Percentiles rank a stretch among this genome's conserved stretches.
Conservation (phyloP, 2,797 vertebrate species). For the Melanotaenia boesemani region DNA sequence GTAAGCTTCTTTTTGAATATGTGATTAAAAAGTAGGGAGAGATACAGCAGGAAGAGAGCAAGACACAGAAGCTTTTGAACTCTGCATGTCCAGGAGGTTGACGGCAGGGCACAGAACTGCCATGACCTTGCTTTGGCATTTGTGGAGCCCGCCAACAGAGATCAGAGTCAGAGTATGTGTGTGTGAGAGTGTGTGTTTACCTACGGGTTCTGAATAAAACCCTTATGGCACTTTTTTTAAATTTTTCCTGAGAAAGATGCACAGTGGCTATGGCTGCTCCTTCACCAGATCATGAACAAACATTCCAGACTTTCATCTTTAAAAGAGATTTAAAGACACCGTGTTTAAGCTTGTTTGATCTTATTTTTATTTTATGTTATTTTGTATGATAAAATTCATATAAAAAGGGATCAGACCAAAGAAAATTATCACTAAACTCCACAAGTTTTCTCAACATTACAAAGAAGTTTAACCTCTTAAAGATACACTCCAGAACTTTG, state of each 20-base stretch:
- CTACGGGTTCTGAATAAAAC: slow-evolving; percentile 26
- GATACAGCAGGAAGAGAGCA: slow-evolving; percentile 6
- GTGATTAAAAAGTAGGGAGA: background rate
- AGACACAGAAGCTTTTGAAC: slow-evolving; percentile 59
- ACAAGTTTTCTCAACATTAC: background rate
- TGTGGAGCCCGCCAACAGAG: slow-evolving; percentile 55
- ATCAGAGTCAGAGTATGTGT: slow-evolving; percentile 38
- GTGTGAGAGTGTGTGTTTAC: slow-evolving; percentile 11
- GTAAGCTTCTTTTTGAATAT: background rate
- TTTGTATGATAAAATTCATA: background rate
- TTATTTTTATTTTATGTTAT: background rate
- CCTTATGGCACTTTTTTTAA: background rate
- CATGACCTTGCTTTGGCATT: slow-evolving; percentile 64
- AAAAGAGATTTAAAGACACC: background rate
- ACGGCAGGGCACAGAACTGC: slow-evolving; percentile 53
- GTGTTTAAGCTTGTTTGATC: background rate
- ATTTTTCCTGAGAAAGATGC: slow-evolving; percentile 8
- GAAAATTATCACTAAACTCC: background rate
- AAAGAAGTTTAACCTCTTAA: background rate
- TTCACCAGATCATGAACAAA: background rate
- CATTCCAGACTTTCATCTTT: background rate
- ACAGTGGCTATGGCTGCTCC: slow-evolving; percentile 5
- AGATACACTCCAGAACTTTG: no score
- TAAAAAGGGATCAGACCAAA: background rate
- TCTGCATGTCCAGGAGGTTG: slow-evolving; percentile 54